Base-by-base conservation (phyloP, 1,140 invertebrate genomes). In the Tyrophagus putrescentiae region DNA sequence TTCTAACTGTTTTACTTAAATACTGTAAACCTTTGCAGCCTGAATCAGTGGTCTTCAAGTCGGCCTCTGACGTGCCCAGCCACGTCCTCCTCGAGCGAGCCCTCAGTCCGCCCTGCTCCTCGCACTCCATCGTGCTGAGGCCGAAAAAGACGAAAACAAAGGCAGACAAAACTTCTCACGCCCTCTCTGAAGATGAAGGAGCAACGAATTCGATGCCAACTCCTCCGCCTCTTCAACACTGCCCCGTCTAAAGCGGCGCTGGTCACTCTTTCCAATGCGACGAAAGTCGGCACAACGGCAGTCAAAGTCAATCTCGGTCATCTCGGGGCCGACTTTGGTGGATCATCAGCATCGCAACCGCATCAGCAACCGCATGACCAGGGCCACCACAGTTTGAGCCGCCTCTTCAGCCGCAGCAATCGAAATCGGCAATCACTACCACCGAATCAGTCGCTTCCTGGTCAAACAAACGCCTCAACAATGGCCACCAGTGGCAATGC, bases 221-320 rank as follows among this genome's bases (percentile, higher is more conserved):
- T n/a, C n/a, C n/a, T n/a, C n/a, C n/a, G n/a, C n/a, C n/a, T n/a
- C n/a, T n/a, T n/a, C n/a, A n/a, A 9, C 11, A 1, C 27, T 9
- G 32, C 48, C 48, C 1, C 13, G 23, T 28, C 23, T 52, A 3
- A 52, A 13, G 39, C 52, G 52, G 18, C 52, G 52, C 39, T 54
- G 52, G 52, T 54, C 52, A 31, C 27, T 54, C n/a, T 27, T 54
- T 33, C 52, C 52, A 11, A 3, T 54, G 11, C 52, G 45, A n/a
- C 45, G 52, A 2, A 48, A 48, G 45, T 21, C 21, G 7, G 6
- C 23, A 48, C 45, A 21, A 9, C 45, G 31, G 23, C 45, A 48
- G 18, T 48, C 45, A 25, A 7, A n/a, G n/a, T n/a, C n/a, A n/a
- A n/a, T n/a, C n/a, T n/a, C n/a, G n/a, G n/a, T n/a, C 45, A 7